Conservation (phyloP, 2,113 vertebrate species). For the Zosterops hypoxanthus region DNA sequence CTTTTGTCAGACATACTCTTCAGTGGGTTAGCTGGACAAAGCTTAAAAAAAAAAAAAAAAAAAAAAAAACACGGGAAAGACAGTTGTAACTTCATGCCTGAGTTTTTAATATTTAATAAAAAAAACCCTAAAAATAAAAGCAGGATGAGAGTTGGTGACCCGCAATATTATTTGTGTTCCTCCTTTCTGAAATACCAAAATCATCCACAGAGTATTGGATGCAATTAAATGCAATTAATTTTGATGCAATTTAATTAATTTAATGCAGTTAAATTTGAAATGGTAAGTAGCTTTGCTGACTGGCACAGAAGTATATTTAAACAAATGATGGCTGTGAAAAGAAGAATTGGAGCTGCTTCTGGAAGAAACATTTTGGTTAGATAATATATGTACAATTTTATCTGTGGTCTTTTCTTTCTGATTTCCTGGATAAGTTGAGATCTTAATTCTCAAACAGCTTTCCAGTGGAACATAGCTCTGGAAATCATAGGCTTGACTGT, state of each 20-base stretch:
- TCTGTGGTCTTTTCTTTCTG: not conserved
- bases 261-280: not conserved
- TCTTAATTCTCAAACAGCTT: not conserved
- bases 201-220: not conserved
- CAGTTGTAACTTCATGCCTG: not conserved
- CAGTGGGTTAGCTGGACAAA: not conserved
- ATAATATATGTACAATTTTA: not conserved
- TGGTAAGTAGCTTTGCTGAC: not conserved
- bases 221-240: not conserved
- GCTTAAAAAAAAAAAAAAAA: not conserved
- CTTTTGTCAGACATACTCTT: not conserved
- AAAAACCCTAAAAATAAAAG: fast-evolving
- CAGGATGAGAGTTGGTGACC: not conserved
- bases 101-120: not conserved
- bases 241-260: not conserved
- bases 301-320: not conserved
- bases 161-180: not conserved
- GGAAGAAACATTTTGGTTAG: not conserved
- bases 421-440: not conserved
- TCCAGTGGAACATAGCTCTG: not conserved
- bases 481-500: not conserved
- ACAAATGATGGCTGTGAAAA: not conserved
- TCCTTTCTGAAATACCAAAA: not conserved
- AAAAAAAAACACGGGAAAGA: not conserved
- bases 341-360: not conserved